phyloP scores from a whole-genome alignment of 2,797 vertebrate genomes.

The Ambastaia sidthimunki region DNA sequence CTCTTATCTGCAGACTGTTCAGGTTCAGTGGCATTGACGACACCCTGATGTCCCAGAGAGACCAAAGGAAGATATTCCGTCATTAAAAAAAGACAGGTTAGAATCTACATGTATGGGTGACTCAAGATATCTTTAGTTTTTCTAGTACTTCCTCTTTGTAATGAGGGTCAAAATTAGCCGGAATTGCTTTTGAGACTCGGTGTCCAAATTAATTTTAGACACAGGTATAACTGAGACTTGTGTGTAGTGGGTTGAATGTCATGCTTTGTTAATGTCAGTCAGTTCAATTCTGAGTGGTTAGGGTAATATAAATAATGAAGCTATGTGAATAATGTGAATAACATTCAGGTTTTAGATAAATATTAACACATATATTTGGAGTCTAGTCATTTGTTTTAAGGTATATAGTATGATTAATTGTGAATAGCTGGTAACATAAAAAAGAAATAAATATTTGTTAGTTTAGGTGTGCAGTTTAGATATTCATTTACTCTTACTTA shows the following conservation, averaged over 20 bases:
- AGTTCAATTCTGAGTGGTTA: not conserved
- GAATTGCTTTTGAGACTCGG: conserved; percentile 16
- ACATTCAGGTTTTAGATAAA: conserved; percentile 47
- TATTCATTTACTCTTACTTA: too few species aligned
- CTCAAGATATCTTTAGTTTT: conserved; percentile 10
- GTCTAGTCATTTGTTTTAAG: conserved; percentile 45
- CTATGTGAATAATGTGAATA: conserved; percentile 51
- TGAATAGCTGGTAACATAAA: conserved; percentile 35
- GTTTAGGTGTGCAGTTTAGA: too few species aligned
- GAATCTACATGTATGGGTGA: conserved; percentile 21
- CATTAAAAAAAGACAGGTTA: conserved; percentile 45
- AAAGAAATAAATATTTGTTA: too few species aligned
- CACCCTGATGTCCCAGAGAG: conserved; percentile 72
- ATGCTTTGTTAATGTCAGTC: conserved; percentile 10
- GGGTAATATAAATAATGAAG: conserved; percentile 56
- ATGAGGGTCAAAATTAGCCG: not conserved
- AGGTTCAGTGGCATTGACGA: conserved; percentile 78
- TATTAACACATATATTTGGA: conserved; percentile 68
- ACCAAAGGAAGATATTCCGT: conserved; percentile 68
- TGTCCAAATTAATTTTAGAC: conserved; percentile 12
- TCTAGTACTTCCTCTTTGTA: not conserved
- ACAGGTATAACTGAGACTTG: conserved; percentile 22
- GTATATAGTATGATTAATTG: conserved; percentile 48
- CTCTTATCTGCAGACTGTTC: conserved; percentile 79
- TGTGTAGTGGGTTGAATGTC: not conserved